These are phyloP conservation scores for Vipera ursinii DNA, from an alignment of 2,797 vertebrate species.

Conservation along the genomic window DNA sequence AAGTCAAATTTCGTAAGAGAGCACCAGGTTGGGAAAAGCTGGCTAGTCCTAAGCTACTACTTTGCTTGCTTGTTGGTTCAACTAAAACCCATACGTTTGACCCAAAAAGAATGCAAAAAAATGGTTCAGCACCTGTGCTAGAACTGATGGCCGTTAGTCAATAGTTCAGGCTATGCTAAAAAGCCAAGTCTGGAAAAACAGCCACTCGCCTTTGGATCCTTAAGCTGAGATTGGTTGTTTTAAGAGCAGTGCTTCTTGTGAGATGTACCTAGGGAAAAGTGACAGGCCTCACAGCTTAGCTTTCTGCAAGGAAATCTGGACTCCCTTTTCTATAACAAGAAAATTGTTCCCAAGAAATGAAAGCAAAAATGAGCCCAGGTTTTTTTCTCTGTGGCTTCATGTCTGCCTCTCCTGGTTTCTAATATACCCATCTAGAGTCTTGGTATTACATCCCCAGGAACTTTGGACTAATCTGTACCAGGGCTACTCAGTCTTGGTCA, in stretches of 20 bases:
- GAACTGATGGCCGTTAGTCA: too few species aligned
- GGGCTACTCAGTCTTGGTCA: not conserved
- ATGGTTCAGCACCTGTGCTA: not conserved
- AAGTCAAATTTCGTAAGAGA: not conserved
- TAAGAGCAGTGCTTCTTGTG: not conserved
- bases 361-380: not conserved
- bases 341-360: not conserved
- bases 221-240: not conserved
- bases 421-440: not conserved
- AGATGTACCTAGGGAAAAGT: not conserved
- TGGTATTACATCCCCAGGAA: not conserved
- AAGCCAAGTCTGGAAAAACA: not conserved
- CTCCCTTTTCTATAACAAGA: not conserved
- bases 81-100: not conserved
- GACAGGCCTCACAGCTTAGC: not conserved
- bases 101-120: not conserved
- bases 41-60: not conserved
- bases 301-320: not conserved
- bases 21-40: not conserved
- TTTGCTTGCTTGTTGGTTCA: not conserved
- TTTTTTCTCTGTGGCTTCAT: not conserved
- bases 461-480: not conserved
- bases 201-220: not conserved
- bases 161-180: not conserved
- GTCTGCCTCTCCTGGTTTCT: not conserved